Base-by-base conservation (phyloP, 2,113 vertebrate species). In the Scortum barcoo region DNA sequence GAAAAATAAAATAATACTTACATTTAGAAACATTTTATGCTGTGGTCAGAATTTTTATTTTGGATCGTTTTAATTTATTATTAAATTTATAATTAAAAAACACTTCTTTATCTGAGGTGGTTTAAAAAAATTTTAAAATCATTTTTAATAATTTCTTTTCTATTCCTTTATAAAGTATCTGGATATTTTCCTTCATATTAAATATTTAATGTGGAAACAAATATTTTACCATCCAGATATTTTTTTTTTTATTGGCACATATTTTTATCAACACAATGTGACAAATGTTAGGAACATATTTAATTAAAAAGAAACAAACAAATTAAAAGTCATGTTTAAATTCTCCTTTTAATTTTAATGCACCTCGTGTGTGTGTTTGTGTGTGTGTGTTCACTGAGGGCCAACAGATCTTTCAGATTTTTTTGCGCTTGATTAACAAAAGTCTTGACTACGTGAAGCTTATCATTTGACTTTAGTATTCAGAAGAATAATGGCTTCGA, bases 391-490 rank as follows among this genome's bases (percentile, higher is more conserved):
- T 24, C 57, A 63, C 71, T 58, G 57, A 51, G 63, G 62, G 36
- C 62, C 57, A 61, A 24, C 53, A 33, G 42, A 77, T 28, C 68
- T 86, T 51, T 74, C 50, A 60, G 78, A 78, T 80, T 54, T 84
- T 77, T 83, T 44, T 62, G 42, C 53, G 72, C 46, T 42, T 53
- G 33, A 76, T 77, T 26, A 65, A 68, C 33, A 71, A 24, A 40
- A 38, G 44, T 78, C 19, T 57, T 72, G 81, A 71, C 84, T 76
- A 71, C 12, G 53, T 42, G 42, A 78, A 73, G 81, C 70, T 80
- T n/a, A 66, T 84, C 46, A 38, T 83, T 83, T 77, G 84, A 83
- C 85, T 88, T 75, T 1, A 44, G 61, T 33, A 26, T 77, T 83
- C 40, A 63, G 75, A 51, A 14, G 81, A 70, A 82, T 80, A 81